Evolutionary conservation across 2,113 vertebrate species (phyloP).

Genomic region (Archilochus colubris): DNA sequence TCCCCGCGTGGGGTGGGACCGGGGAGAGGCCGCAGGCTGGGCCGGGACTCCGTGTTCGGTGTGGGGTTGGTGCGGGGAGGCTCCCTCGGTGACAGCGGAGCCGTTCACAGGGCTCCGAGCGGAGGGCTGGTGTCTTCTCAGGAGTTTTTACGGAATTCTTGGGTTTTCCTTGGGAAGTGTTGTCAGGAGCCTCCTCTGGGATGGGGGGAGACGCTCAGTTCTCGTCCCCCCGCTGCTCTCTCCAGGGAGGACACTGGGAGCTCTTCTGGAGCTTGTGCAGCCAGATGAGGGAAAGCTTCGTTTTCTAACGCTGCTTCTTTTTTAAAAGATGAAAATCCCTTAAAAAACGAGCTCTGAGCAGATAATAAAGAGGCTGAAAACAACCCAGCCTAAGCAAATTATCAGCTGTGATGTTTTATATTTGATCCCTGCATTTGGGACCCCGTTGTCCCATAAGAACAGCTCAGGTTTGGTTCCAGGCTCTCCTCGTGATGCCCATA

Average conservation of each 20-base stretch:
- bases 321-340: rapidly evolving
- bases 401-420: rapidly evolving
- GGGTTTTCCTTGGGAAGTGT: rapidly evolving
- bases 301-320: no score
- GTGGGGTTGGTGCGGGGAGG: background rate
- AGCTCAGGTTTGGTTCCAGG: rapidly evolving
- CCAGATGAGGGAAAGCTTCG: rapidly evolving
- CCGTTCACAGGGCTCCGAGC: rapidly evolving
- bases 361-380: background rate
- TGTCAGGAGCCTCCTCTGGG: no score
- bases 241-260: rapidly evolving
- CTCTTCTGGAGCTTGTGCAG: background rate
- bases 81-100: background rate
- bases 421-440: rapidly evolving
- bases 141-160: rapidly evolving
- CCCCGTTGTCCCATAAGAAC: rapidly evolving
- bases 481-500: rapidly evolving
- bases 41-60: no score
- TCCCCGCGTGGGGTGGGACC: background rate
- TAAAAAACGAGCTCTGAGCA: rapidly evolving
- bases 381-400: rapidly evolving
- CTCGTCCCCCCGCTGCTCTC: rapidly evolving
- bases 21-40: background rate
- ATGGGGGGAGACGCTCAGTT: no score
- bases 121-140: rapidly evolving